A percentile compares a stretch with the other conserved stretches of the same genome.
phyloP scores from a whole-genome alignment of 1,140 invertebrate genomes.

The Agrilus planipennis region DNA sequence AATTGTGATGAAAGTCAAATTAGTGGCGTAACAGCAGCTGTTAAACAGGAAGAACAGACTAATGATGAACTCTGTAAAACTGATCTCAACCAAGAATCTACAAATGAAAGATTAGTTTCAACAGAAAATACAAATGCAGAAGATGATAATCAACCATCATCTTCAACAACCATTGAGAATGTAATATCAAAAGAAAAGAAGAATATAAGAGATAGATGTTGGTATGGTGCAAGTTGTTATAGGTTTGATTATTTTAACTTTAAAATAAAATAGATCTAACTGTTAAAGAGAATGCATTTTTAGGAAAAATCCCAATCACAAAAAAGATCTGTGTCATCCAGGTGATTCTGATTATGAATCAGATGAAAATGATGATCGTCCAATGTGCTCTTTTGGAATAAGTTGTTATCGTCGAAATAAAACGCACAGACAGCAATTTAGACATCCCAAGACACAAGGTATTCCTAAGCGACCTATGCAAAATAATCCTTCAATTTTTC shows the following conservation, averaged over 20 bases:
- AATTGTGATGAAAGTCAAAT: neutral
- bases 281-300: neutral
- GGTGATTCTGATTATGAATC: constrained; percentile 41
- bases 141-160: neutral
- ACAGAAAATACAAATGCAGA: neutral
- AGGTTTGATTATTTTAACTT: constrained; percentile 23
- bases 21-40: neutral
- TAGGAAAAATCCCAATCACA: constrained; percentile 37
- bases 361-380: constrained; percentile 33
- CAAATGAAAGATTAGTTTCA: neutral
- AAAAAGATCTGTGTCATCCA: constrained; percentile 34
- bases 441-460: constrained; percentile 29
- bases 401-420: constrained; percentile 41
- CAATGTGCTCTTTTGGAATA: constrained; percentile 40
- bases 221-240: constrained; percentile 32
- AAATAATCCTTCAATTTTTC: too few species aligned
- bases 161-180: neutral
- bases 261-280: neutral
- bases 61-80: neutral
- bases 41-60: neutral
- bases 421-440: constrained; percentile 37
- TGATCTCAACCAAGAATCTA: neutral
- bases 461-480: neutral
- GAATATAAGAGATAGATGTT: constrained; percentile 25
- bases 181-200: neutral